These are phyloP conservation scores for Euschistus heros DNA, from an alignment of 1,140 invertebrate genomes.

Conservation along the genomic window DNA sequence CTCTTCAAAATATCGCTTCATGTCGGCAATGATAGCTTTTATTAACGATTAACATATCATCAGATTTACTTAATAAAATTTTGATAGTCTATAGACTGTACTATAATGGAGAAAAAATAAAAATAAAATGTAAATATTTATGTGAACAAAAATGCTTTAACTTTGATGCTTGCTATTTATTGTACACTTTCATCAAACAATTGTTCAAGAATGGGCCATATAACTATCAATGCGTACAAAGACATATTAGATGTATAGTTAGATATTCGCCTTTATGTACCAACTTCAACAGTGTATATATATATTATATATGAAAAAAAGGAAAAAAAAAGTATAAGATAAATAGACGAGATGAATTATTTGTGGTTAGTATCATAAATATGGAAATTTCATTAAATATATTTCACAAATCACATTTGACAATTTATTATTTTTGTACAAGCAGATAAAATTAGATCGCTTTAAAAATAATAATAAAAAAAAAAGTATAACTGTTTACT, in stretches of 20 bases:
- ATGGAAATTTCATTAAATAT: not conserved
- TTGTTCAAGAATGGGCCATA: slow-evolving; percentile 16
- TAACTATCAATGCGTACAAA: slow-evolving; percentile 5
- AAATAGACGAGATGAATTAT: too few species aligned
- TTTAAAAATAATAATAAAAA: slow-evolving; percentile 4
- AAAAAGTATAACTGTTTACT: too few species aligned
- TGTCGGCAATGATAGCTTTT: slow-evolving; percentile 3
- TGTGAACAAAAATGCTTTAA: slow-evolving; percentile 4
- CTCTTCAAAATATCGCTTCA: slow-evolving; percentile 2
- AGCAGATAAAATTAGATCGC: slow-evolving; percentile 2
- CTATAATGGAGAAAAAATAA: not conserved
- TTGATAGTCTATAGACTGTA: not conserved
- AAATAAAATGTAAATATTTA: not conserved
- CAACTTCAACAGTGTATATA: slow-evolving; percentile 4
- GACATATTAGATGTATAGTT: slow-evolving; percentile 16
- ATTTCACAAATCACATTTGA: slow-evolving; percentile 11
- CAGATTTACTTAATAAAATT: not conserved
- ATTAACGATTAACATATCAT: slow-evolving; percentile 3
- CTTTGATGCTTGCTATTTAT: slow-evolving; percentile 12
- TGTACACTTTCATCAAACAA: slow-evolving; percentile 12
- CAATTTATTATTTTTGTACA: slow-evolving; percentile 20
- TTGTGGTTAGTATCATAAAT: not conserved
- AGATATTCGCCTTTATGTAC: not conserved
- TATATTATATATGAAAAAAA: not conserved
- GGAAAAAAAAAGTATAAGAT: not conserved